Conservation (phyloP, 1,140 invertebrate species). For the Drosophila sturtevanti region DNA sequence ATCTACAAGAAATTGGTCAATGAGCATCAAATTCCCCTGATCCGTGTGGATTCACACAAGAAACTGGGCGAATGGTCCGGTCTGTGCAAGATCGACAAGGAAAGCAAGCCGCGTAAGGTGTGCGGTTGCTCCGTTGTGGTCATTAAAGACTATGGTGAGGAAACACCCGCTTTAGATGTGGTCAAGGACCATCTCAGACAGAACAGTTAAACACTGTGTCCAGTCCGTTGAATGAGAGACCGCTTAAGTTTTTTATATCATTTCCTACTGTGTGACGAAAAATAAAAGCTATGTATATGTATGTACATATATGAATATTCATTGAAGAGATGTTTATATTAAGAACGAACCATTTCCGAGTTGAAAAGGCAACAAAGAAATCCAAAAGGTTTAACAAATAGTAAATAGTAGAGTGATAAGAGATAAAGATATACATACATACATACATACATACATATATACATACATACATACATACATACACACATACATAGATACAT, state of each 20-base stretch:
- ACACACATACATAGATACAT: too few species aligned
- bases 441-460: too few species aligned
- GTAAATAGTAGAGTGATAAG: not conserved
- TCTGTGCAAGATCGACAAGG: constrained; percentile 99
- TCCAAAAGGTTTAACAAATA: too few species aligned
- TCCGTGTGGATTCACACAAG: constrained; percentile 98
- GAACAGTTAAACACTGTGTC: constrained; percentile 78
- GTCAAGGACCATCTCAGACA: constrained; percentile 95
- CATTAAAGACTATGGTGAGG: constrained; percentile 98
- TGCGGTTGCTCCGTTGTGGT: constrained; percentile 99
- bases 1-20: constrained; percentile 98
- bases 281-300: constrained; percentile 58
- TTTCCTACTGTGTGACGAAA: constrained; percentile 51
- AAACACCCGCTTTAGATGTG: constrained; percentile 95
- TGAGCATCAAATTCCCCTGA: constrained; percentile 98
- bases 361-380: too few species aligned
- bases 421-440: constrained; percentile 15
- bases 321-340: too few species aligned
- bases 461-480: too few species aligned
- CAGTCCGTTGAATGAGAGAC: constrained; percentile 74
- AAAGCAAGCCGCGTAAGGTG: constrained; percentile 99
- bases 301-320: too few species aligned
- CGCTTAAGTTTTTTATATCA: constrained; percentile 63
- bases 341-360: too few species aligned
- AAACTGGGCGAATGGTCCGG: constrained; percentile 99